Evolutionary conservation across 2,113 vertebrate species (phyloP).

Genomic region (Piprites chloris): DNA sequence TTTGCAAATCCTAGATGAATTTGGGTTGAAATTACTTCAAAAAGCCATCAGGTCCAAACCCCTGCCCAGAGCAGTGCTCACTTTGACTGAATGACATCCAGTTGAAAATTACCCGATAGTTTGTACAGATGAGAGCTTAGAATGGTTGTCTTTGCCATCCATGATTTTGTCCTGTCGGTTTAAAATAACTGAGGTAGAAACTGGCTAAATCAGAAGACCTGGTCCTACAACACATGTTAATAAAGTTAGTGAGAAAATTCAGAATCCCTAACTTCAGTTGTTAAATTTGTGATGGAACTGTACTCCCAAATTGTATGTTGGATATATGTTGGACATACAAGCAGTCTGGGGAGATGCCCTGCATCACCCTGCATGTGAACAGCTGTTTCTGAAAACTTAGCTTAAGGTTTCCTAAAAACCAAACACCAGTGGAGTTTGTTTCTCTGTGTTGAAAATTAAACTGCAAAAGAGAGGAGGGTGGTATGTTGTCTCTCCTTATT

Average conservation of each 20-base stretch:
- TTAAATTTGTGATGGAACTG: background rate
- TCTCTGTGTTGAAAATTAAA: background rate
- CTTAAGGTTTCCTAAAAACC: background rate
- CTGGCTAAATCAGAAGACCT: background rate
- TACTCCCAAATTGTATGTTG: background rate
- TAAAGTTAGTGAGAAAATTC: background rate
- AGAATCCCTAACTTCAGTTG: background rate
- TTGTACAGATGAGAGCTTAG: background rate
- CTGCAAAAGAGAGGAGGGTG: background rate
- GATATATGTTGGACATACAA: background rate
- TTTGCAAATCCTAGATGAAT: background rate
- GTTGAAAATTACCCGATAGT: background rate
- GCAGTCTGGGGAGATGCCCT: background rate
- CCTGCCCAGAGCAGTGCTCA: background rate
- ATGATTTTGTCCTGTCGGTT: background rate
- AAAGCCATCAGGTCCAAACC: background rate
- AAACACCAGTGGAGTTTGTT: background rate
- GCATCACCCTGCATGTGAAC: background rate
- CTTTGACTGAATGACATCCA: background rate
- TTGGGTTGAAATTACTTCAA: background rate
- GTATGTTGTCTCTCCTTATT: background rate
- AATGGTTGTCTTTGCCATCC: background rate
- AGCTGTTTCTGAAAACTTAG: background rate
- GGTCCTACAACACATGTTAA: background rate
- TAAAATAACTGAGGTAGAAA: background rate